Evolutionary conservation across 2,888 invertebrate species (phyloP).

Genomic region (Hybos culiciformis): DNA sequence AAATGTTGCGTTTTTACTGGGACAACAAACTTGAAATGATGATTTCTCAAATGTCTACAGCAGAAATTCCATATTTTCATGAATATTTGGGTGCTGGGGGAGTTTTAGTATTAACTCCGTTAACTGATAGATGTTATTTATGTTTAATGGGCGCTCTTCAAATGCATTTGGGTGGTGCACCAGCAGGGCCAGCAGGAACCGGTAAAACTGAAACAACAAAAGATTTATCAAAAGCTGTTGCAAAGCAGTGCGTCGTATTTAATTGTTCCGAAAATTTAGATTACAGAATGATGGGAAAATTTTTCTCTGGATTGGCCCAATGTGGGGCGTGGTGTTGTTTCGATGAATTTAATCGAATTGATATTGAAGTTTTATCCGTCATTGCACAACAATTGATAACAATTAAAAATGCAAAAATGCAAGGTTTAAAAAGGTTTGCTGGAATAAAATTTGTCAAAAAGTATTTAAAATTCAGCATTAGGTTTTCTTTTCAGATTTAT

Average conservation of each 20-base stretch:
- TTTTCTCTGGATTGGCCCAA: constrained; percentile 78
- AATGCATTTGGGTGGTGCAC: constrained; percentile 75
- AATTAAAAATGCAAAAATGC: constrained; percentile 71
- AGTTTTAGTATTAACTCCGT: constrained; percentile 75
- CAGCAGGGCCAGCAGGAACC: constrained; percentile 78
- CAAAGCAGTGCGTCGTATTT: constrained; percentile 82
- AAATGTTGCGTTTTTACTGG: constrained; percentile 86
- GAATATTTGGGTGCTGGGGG: constrained; percentile 82
- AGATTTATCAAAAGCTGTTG: constrained; percentile 74
- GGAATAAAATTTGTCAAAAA: neutral
- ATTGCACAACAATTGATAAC: constrained; percentile 83
- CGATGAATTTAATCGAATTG: constrained; percentile 83
- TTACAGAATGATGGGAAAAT: constrained; percentile 60
- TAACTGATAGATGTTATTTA: constrained; percentile 77
- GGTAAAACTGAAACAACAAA: constrained; percentile 88
- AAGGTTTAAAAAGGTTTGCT: constrained; percentile 37
- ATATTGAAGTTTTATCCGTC: constrained; percentile 79
- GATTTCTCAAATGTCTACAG: constrained; percentile 72
- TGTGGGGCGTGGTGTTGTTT: constrained; percentile 90
- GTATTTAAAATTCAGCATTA: neutral
- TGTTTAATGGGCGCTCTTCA: constrained; percentile 84
- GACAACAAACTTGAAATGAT: constrained; percentile 62
- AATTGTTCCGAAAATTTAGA: constrained; percentile 71
- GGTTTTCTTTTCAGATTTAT: constrained; percentile 45
- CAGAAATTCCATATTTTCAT: constrained; percentile 71